Evolutionary conservation across 2,797 vertebrate genomes (phyloP).

Genomic region (Lagorchestes hirsutus): DNA sequence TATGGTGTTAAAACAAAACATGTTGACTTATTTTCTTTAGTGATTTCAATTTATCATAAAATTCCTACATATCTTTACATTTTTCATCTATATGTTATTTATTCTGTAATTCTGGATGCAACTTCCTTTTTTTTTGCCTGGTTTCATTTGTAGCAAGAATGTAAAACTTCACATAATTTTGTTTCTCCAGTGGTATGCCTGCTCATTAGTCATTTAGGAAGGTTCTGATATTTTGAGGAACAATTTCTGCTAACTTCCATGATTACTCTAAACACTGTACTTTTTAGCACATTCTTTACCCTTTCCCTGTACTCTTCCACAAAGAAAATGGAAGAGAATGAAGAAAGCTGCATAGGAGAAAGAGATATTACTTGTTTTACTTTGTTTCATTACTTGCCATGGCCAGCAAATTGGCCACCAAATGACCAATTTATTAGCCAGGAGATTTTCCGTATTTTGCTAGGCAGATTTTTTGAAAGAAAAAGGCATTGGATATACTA

Average conservation of each 20-base stretch:
- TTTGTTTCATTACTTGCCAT: not conserved
- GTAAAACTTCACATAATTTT: not conserved
- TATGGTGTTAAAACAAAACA: not conserved
- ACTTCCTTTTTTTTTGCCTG: not conserved
- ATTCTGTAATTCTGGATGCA: not conserved
- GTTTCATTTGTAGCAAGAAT: not conserved
- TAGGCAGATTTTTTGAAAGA: not conserved
- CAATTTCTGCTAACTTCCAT: not conserved
- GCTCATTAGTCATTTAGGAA: not conserved
- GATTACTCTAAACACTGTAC: not conserved
- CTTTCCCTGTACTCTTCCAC: not conserved
- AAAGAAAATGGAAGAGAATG: not conserved
- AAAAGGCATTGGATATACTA: not conserved
- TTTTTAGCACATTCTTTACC: not conserved
- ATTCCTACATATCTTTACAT: not conserved
- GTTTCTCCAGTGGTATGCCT: not conserved
- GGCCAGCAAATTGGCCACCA: not conserved
- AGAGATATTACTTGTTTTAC: not conserved
- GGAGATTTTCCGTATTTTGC: not conserved
- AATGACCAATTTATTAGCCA: not conserved
- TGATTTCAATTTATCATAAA: not conserved
- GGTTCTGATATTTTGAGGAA: not conserved
- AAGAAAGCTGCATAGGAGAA: not conserved
- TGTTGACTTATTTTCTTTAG: not conserved
- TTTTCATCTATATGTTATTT: not conserved